These are phyloP conservation scores for Stenodema calcarata DNA, from an alignment of 2,888 invertebrate species.

Conservation along the genomic window DNA sequence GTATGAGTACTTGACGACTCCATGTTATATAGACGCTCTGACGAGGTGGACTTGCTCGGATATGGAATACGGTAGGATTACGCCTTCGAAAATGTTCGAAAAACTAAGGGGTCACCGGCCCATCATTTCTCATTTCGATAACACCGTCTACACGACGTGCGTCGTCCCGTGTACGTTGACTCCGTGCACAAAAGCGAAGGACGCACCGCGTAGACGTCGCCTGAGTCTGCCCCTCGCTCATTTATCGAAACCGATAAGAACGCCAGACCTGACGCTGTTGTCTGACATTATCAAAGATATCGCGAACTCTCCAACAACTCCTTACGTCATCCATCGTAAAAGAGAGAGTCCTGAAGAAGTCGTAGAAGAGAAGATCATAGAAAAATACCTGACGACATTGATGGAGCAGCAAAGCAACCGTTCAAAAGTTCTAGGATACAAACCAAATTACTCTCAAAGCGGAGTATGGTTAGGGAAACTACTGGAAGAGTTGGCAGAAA, in stretches of 20 bases:
- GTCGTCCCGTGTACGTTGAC: neutral
- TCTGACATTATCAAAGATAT: neutral
- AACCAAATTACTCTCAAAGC: neutral
- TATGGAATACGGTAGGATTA: neutral
- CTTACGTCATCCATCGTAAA: neutral
- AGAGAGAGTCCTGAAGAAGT: neutral
- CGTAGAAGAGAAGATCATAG: constrained; percentile 24
- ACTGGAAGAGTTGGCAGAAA: constrained; percentile 1
- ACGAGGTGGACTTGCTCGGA: neutral
- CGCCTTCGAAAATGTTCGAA: neutral
- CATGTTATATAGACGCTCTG: neutral
- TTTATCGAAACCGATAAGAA: neutral
- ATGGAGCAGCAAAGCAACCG: neutral
- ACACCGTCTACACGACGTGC: neutral
- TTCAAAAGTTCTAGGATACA: neutral
- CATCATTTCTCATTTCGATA: neutral
- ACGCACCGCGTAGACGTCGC: neutral
- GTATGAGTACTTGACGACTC: neutral
- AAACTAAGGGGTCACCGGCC: neutral
- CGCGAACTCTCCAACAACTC: neutral
- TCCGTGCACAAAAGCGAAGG: neutral
- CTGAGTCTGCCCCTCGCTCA: neutral
- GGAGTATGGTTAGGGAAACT: neutral
- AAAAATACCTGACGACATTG: neutral
- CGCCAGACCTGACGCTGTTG: neutral